phyloP scores from a whole-genome alignment of 2,888 invertebrate genomes.

The Athalia circularis region DNA sequence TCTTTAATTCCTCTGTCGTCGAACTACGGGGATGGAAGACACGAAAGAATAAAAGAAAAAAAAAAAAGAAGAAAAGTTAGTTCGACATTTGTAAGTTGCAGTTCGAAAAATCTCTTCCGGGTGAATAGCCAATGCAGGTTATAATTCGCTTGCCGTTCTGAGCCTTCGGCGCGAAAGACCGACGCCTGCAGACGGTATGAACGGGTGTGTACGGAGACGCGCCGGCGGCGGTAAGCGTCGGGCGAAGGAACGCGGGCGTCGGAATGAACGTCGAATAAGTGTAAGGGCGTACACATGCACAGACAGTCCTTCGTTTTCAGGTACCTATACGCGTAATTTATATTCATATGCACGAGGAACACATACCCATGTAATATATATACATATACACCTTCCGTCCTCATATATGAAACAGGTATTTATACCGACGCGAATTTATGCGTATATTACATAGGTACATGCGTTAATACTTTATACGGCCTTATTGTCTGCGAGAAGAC shows the following conservation, averaged over 20 bases:
- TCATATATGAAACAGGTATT: not conserved
- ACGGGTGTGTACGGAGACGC: slow-evolving; percentile 19
- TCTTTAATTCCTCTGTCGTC: not conserved
- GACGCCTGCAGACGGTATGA: not conserved
- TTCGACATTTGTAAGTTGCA: not conserved
- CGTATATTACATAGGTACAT: no score
- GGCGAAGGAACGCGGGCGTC: slow-evolving; percentile 13
- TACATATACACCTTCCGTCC: not conserved
- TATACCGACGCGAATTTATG: not conserved
- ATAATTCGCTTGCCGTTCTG: slow-evolving; percentile 24
- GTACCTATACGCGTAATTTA: not conserved
- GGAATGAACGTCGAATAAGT: slow-evolving; percentile 34
- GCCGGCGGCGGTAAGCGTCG: not conserved
- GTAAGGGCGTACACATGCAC: slow-evolving; percentile 29
- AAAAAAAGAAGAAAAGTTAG: not conserved
- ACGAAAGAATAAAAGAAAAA: not conserved
- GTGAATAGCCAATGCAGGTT: slow-evolving; percentile 14
- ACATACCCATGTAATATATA: not conserved
- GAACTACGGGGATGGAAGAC: not conserved
- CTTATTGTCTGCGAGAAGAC: not conserved
- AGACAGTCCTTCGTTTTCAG: not conserved
- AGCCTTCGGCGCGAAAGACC: slow-evolving; percentile 26
- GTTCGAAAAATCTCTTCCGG: slow-evolving; percentile 8
- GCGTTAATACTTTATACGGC: no score
- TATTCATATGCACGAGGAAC: not conserved